A percentile compares a stretch with the other conserved stretches of the same genome.
Conservation (phyloP, 2,113 vertebrate species). For the Rhinolophus sinicus region DNA sequence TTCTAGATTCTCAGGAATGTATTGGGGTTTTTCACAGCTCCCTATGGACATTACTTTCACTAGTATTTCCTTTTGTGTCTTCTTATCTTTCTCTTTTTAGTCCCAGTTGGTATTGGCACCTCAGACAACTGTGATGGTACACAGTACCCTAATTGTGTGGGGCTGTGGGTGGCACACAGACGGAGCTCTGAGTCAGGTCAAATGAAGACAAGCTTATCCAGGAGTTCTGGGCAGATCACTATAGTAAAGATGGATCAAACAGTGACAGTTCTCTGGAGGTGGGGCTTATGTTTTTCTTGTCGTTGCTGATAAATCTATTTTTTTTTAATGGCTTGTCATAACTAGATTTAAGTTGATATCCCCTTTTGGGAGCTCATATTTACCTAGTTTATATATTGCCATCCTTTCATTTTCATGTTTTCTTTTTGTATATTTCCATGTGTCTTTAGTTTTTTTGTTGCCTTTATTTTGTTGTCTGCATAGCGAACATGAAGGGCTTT, state of each 20-base stretch:
- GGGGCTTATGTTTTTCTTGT: neutral
- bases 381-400: neutral
- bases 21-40: neutral
- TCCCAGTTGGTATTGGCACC: neutral
- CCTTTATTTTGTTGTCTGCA: neutral
- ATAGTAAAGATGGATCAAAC: no score
- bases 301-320: neutral
- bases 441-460: neutral
- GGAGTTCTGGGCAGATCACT: neutral
- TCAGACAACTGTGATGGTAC: neutral
- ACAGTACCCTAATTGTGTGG: neutral
- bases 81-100: neutral
- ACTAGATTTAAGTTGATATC: neutral
- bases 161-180: no score
- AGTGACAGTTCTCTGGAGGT: neutral
- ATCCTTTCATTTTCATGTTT: neutral
- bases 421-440: neutral
- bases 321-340: neutral
- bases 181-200: no score
- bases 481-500: neutral
- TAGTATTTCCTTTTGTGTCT: neutral
- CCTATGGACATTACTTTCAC: neutral
- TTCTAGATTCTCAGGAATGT: neutral
- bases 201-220: no score
- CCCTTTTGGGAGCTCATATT: neutral